Evolutionary conservation across 64 coral and sea anemone genomes (phyloP).

Genomic region (Actinia tenebrosa): DNA sequence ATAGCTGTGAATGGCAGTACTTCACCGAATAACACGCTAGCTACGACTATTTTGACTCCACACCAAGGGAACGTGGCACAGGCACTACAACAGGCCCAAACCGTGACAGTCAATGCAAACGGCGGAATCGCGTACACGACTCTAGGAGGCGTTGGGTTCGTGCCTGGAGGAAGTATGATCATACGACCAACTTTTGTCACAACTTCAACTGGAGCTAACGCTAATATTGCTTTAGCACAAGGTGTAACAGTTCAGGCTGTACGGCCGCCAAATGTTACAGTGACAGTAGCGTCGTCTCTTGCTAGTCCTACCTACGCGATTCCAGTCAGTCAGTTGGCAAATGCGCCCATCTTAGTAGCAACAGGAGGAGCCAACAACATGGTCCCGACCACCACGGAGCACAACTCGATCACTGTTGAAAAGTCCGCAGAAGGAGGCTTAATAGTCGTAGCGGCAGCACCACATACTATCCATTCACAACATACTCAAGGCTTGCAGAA

Average conservation of each 20-base stretch:
- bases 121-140: constrained; percentile 70
- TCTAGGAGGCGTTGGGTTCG: constrained; percentile 74
- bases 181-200: constrained; percentile 90
- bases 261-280: constrained; percentile 33
- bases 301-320: constrained; percentile 87
- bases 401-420: constrained; percentile 35
- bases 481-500: neutral
- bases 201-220: constrained; percentile 43
- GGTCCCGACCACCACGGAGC: constrained; percentile 46
- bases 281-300: constrained; percentile 66
- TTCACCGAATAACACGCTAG: constrained; percentile 65
- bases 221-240: constrained; percentile 55
- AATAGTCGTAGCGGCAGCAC: constrained; percentile 14
- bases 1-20: constrained; percentile 79
- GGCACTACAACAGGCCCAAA: constrained; percentile 64
- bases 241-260: constrained; percentile 72
- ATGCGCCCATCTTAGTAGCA: constrained; percentile 61
- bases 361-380: constrained; percentile 61
- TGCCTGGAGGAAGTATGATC: constrained; percentile 92
- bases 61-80: constrained; percentile 73
- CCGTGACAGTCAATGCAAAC: constrained; percentile 44
- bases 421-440: constrained; percentile 60
- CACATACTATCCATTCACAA: neutral
- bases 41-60: constrained; percentile 48
- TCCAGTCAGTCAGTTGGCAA: constrained; percentile 66